Evolutionary conservation across 1,140 invertebrate genomes (phyloP), one percentile per base, ranked within the genome.

Genomic region (Meteorus sp.): DNA sequence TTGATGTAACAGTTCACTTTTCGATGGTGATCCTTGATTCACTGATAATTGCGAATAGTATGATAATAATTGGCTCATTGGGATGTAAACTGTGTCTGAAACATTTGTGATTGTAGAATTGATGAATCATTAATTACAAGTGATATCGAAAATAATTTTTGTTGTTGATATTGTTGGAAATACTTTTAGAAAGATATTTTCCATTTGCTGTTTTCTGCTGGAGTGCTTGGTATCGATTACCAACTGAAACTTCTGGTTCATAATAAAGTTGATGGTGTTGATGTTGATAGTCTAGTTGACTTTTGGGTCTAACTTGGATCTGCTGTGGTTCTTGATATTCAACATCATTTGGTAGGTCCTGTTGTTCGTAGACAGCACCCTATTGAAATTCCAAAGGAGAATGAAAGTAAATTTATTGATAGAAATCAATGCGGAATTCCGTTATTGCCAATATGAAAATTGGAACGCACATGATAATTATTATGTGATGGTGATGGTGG

Each of bases 1-100:
- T 17, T 64, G 65, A 23, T 70, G 70, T 13, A 68, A 44, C 1
- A 65, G 23, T 39, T 70, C 58, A 65, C 59, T 63, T 65, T 71
- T 66, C 31, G 60, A 1, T 25, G 43, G n/a, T 4, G 29, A 13
- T 15, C 17, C 27, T 13, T 43, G 48, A 43, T 13, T 39, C 56
- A 48, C 19, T 19, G 47, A 52, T 17, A 71, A 62, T 56, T 74
- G 63, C 20, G 67, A 67, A 57, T 75, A 73, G 55, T 76, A 75
- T 4, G 69, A 47, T 15, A 73, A 39, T 11, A 75, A 41, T 25
- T 77, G 71, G 55, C 62, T 68, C 64, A 68, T 70, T 3, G 76
- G 76, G 45, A 77, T 59, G 33, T 74, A 78, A 43, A 72, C 54
- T 20, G 57, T 56, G 31, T 63, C 75, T 78, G 50, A 53, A 60